Base-by-base conservation (phyloP, 2,113 vertebrate genomes). In the Mesocricetus auratus region DNA sequence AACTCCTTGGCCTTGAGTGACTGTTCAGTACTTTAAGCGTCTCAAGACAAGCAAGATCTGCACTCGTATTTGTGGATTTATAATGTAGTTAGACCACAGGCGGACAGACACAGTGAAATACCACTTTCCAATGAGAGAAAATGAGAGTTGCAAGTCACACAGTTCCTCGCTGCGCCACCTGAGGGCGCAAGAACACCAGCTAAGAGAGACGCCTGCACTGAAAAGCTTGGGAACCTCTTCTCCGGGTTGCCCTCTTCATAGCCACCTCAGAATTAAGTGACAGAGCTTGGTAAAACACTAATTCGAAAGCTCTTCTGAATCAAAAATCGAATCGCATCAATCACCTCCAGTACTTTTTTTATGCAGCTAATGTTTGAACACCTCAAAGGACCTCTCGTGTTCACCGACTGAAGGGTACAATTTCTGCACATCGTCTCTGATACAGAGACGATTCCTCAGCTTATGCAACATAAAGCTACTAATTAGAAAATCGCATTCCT, bases 121-220 rank as follows among this genome's bases (percentile, higher is more conserved):
- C 26, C 47, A 10, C 56, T 79, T 42, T 90, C 68, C 66, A 21
- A 22, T 9, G 60, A 19, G 10, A 29, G 42, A 92, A 73, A 91
- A 58, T 31, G 39, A 45, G 12, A 83, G 89, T 64, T 36, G 10
- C 36, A 77, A 90, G 79, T 53, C 9, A 2, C 93, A 42, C 58
- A 94, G 5, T 95, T 95, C 45, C 1, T 0, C 5, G 7, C 69
- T 1, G 0, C 10, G 42, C 93, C 69, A 91, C 73, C 13, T 33
- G 96, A 71, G 86, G 81, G 96, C 39, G 96, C 78, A 89, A 95
- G 79, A 50, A 2, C 77, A 96, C 75, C 89, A 94, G 45, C 78
- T 93, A 33, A 56, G 31, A 39, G 22, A 85, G 91, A 82, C 7
- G 19, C 36, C 5, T 17, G 77, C 22, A 12, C 56, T 7, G 0